Evolutionary conservation across 2,888 invertebrate species (phyloP).

Genomic region (Griposia aprilina): DNA sequence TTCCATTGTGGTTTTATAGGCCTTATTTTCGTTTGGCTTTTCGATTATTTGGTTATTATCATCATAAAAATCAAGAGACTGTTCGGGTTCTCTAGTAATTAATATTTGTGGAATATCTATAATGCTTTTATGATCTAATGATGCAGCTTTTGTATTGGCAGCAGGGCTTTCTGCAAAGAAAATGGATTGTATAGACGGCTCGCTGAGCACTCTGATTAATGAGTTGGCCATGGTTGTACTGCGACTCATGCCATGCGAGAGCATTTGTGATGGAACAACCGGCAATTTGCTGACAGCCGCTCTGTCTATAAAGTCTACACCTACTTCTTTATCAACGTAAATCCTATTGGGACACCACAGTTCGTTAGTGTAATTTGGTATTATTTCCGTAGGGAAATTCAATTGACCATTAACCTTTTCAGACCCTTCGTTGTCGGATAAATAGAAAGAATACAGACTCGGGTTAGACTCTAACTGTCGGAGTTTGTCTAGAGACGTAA

Average conservation of each 20-base stretch:
- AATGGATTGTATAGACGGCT: slow-evolving; percentile 75
- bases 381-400: slow-evolving; percentile 34
- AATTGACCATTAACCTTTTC: slow-evolving; percentile 28
- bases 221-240: slow-evolving; percentile 74
- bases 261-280: slow-evolving; percentile 75
- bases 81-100: slow-evolving; percentile 32
- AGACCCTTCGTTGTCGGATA: slow-evolving; percentile 68
- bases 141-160: slow-evolving; percentile 63
- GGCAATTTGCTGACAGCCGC: slow-evolving; percentile 73
- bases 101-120: slow-evolving; percentile 64
- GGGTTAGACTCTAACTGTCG: slow-evolving; percentile 74
- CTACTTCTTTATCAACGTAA: slow-evolving; percentile 79
- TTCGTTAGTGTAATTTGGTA: slow-evolving; percentile 17
- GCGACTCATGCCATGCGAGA: slow-evolving; percentile 68
- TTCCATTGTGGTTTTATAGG: slow-evolving; percentile 37
- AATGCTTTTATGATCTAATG: slow-evolving; percentile 58
- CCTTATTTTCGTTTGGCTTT: slow-evolving; percentile 48
- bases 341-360: slow-evolving; percentile 50
- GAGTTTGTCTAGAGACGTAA: slow-evolving; percentile 76
- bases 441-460: slow-evolving; percentile 75
- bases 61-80: slow-evolving; percentile 34
- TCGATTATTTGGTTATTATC: slow-evolving; percentile 45
- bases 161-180: slow-evolving; percentile 69
- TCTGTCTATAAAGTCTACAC: slow-evolving; percentile 69
- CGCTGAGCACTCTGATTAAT: slow-evolving; percentile 69